Conservation (phyloP, 2,113 vertebrate genomes). For the Brienomyrus brachyistius region DNA sequence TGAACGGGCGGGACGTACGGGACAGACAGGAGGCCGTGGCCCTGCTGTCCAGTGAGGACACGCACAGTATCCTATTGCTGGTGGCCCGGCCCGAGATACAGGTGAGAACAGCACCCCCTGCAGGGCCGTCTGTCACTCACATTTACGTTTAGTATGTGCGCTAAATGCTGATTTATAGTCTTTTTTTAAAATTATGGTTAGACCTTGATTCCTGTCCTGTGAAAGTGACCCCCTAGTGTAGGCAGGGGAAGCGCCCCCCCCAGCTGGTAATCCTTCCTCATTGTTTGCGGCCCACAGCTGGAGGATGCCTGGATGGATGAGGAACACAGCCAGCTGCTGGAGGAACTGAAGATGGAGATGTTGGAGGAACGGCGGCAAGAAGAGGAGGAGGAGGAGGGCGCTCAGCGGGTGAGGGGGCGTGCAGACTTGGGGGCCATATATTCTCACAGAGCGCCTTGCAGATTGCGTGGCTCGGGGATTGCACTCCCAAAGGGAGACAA, state of each 20-base stretch:
- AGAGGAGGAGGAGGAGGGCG: slow-evolving; percentile 40
- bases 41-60: slow-evolving; percentile 78
- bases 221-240: background rate
- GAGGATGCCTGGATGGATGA: slow-evolving; percentile 96
- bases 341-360: slow-evolving; percentile 93
- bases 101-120: slow-evolving; percentile 55
- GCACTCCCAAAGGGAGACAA: background rate
- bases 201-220: background rate
- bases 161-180: background rate
- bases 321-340: slow-evolving; percentile 92
- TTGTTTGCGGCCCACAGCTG: slow-evolving; percentile 59
- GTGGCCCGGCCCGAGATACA: slow-evolving; percentile 85
- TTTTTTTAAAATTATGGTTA: background rate
- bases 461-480: background rate
- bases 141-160: background rate
- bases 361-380: slow-evolving; percentile 86
- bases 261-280: background rate
- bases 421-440: background rate
- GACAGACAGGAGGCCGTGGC: slow-evolving; percentile 86
- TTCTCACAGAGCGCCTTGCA: background rate
- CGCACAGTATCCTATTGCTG: slow-evolving; percentile 78
- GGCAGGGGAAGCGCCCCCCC: background rate
- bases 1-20: slow-evolving; percentile 91
- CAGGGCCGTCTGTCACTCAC: background rate
- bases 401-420: background rate